These are phyloP conservation scores for Formica aserva DNA, from an alignment of 2,888 invertebrate genomes.

Conservation along the genomic window DNA sequence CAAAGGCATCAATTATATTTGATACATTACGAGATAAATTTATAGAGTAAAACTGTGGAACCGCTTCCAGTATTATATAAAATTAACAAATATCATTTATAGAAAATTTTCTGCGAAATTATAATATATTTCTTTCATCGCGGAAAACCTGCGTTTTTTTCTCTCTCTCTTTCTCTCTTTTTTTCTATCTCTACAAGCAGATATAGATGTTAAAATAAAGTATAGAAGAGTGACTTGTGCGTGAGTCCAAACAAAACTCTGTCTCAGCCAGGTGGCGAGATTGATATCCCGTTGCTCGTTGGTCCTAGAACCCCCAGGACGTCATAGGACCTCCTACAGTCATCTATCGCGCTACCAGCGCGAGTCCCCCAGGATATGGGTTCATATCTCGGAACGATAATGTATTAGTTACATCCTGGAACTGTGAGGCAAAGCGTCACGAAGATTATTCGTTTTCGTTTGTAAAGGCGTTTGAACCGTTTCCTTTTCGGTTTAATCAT, in stretches of 20 bases:
- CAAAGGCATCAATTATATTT: neutral
- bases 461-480: conserved; percentile 10
- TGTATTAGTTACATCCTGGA: conserved; percentile 77
- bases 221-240: conserved; percentile 55
- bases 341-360: conserved; percentile 69
- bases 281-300: conserved; percentile 74
- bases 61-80: neutral
- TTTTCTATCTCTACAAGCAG: neutral
- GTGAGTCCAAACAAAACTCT: conserved; percentile 51
- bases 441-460: conserved; percentile 65
- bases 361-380: conserved; percentile 64
- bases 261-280: conserved; percentile 78
- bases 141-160: neutral
- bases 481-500: conserved; percentile 33
- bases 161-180: no score
- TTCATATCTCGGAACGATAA: conserved; percentile 67
- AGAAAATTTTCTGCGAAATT: neutral
- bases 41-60: neutral
- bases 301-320: conserved; percentile 71
- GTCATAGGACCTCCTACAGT: conserved; percentile 77
- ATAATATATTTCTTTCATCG: neutral
- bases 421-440: conserved; percentile 61
- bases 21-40: neutral
- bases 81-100: neutral
- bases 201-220: conserved; percentile 36